These are phyloP conservation scores for Drosophila multiciliata DNA, from an alignment of 2,888 invertebrate genomes.

Conservation along the genomic window DNA sequence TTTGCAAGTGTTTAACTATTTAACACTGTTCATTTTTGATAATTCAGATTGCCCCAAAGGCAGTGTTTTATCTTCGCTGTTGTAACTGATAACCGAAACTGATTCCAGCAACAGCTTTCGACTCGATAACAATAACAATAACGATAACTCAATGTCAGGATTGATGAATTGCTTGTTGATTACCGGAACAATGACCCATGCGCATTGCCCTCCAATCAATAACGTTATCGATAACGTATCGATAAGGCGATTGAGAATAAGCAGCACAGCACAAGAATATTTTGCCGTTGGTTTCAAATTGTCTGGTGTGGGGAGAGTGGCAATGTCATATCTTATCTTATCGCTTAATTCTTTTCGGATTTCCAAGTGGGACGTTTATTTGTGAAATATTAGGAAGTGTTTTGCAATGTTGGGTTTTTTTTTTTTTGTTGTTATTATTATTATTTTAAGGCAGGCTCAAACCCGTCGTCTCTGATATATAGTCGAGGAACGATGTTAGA, in stretches of 20 bases:
- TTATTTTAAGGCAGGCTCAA: conserved; percentile 4
- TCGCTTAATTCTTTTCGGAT: neutral
- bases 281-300: neutral
- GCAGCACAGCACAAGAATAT: neutral
- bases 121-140: conserved; percentile 6
- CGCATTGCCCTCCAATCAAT: neutral
- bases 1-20: neutral
- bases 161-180: neutral
- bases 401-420: neutral
- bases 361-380: conserved; percentile 17
- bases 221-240: conserved; percentile 5
- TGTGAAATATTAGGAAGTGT: conserved; percentile 14
- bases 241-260: neutral
- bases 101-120: neutral
- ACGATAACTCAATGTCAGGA: conserved; percentile 6
- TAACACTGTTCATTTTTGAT: neutral
- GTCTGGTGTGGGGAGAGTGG: neutral
- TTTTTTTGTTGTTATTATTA: neutral
- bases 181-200: neutral
- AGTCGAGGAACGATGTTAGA: conserved; percentile 77
- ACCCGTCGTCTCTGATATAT: conserved; percentile 67
- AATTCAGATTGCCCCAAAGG: neutral
- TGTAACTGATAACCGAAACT: conserved; percentile 3
- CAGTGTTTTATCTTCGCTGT: neutral
- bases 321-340: neutral